Evolutionary conservation across 2,888 invertebrate species (phyloP).

Genomic region (Synergus gifuensis): DNA sequence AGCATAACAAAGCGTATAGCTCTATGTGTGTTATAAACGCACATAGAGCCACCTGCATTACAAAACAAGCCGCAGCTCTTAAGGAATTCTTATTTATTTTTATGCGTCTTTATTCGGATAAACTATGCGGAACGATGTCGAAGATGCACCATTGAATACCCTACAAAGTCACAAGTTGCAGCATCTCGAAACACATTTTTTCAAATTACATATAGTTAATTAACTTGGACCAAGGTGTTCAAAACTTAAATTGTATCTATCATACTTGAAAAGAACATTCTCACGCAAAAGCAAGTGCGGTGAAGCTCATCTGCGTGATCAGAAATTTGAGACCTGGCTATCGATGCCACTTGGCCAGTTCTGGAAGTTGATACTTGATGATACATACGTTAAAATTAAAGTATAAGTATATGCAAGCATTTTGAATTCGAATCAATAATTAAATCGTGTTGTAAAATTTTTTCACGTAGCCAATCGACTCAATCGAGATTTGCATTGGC

Average conservation of each 20-base stretch:
- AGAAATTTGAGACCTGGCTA: constrained; percentile 18
- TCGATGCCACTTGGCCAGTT: not conserved
- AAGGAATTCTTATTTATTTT: constrained; percentile 51
- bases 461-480: constrained; percentile 33
- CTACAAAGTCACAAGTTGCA: not conserved
- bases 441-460: constrained; percentile 26
- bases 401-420: not conserved
- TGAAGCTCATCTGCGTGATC: not conserved
- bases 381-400: not conserved
- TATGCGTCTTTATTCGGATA: constrained; percentile 14
- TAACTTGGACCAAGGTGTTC: not conserved
- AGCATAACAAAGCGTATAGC: constrained; percentile 50
- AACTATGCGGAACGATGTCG: constrained; percentile 29
- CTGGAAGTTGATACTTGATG: constrained; percentile 7
- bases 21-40: constrained; percentile 46
- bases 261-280: constrained; percentile 1
- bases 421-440: not conserved
- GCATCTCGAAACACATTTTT: not conserved
- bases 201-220: no score
- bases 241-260: not conserved
- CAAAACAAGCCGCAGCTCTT: constrained; percentile 49
- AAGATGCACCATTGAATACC: not conserved
- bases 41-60: constrained; percentile 50
- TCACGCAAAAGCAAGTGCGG: constrained; percentile 24
- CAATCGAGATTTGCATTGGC: constrained; percentile 26